Conservation (phyloP, 2,888 invertebrate species). For the Nycteola revayana region DNA sequence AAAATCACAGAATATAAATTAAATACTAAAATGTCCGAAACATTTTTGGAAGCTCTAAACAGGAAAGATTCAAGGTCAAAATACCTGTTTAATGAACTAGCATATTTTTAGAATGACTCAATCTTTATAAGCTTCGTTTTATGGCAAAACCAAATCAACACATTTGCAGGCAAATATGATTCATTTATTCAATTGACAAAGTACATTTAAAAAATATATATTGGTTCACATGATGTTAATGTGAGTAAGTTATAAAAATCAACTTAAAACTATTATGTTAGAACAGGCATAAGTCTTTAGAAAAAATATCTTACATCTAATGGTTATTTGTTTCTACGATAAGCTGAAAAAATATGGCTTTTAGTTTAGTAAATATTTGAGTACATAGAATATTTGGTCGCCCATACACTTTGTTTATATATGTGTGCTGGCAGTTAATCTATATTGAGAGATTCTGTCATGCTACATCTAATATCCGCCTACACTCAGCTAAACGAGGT, state of each 20-base stretch:
- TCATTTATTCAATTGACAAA: too few species aligned
- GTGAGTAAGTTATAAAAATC: slow-evolving; percentile 2
- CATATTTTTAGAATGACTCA: slow-evolving; percentile 34
- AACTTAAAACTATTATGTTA: slow-evolving; percentile 10
- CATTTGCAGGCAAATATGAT: background rate
- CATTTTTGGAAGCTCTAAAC: slow-evolving; percentile 48
- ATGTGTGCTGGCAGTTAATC: slow-evolving; percentile 3
- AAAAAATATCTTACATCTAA: slow-evolving; percentile 20
- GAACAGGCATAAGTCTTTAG: slow-evolving; percentile 22
- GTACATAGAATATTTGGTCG: slow-evolving; percentile 40
- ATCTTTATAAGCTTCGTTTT: slow-evolving; percentile 24
- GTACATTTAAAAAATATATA: slow-evolving; percentile 1
- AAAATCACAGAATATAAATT: slow-evolving; percentile 64
- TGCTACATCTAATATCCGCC: slow-evolving; percentile 23
- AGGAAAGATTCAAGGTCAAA: slow-evolving; percentile 46
- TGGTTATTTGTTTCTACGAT: slow-evolving; percentile 25
- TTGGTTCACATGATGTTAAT: slow-evolving; percentile 16
- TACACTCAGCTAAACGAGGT: slow-evolving; percentile 13
- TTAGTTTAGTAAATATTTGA: slow-evolving; percentile 45
- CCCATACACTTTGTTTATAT: slow-evolving; percentile 11
- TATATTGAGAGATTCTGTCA: slow-evolving; percentile 22
- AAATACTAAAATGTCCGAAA: slow-evolving; percentile 26
- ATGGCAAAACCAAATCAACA: background rate
- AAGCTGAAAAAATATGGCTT: slow-evolving; percentile 32
- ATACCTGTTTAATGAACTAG: slow-evolving; percentile 45